Base-by-base conservation (phyloP, 2,888 invertebrate genomes). In the Idaea biselata region DNA sequence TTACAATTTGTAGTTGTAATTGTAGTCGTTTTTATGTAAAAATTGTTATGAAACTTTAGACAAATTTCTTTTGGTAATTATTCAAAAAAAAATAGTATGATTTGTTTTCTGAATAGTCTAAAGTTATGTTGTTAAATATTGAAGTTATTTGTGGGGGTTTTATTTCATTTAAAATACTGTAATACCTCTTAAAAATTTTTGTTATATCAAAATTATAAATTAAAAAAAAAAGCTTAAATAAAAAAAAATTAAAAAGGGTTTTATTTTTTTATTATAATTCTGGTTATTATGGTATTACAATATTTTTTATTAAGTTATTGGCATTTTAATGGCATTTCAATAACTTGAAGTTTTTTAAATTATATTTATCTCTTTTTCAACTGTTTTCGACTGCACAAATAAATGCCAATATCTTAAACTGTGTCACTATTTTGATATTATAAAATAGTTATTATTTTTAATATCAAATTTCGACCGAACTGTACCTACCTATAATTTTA, bases 291-390 rank as follows among this genome's bases (percentile, higher is more conserved):
- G 16, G 62, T 63, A 66, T 71, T 63, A 65, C 64, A 69, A 60
- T 69, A 67, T 68, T 64, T 63, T 69, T 58, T 31, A 55, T 55
- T 18, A 61, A 62, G 64, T 54, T 68, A 60, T 68, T 63, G 67
- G 66, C 58, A 62, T 71, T 66, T 60, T 44, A 56, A 58, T 33
- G 54, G 57, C 18, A n/a, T 3, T 25, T 16, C 18, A 18, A 18
- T 54, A 18, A 0, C 31, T 6, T 60, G 1, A 25, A 25, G 25
- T 25, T 25, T 25, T 25, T 25, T 25, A 25, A 25, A 25, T 25
- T 31, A 11, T n/a, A 16, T 44, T n/a, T 32, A 44, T 53, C 16
- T 18, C 4, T 17, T 18, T 31, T 16, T n/a, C 16, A 33, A 44
- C 16, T 32, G 18, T 59, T 16, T 11, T 14, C 11, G 11, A 44